Conservation (phyloP, 2,888 invertebrate genomes). For the Brachyopa scutellaris region DNA sequence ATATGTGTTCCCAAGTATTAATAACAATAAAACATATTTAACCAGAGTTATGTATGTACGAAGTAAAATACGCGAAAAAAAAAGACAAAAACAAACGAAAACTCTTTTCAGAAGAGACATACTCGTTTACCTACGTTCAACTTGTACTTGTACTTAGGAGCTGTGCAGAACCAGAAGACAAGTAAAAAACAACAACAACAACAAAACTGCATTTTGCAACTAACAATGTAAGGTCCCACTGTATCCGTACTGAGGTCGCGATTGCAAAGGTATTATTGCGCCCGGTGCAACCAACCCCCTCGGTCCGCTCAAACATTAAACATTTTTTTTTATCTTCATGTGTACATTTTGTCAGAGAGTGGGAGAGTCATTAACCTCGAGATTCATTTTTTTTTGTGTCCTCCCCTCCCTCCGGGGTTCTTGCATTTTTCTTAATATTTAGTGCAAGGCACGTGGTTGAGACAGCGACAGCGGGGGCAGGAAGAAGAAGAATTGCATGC, state of each 20-base stretch:
- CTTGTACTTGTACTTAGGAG: no score
- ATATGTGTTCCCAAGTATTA: constrained; percentile 70
- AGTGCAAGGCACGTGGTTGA: constrained; percentile 19
- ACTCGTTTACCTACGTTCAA: no score
- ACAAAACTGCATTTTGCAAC: constrained; percentile 56
- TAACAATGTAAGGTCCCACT: constrained; percentile 37
- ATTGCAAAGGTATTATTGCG: constrained; percentile 5
- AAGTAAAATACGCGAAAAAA: constrained; percentile 35
- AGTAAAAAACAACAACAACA: background rate
- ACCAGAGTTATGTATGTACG: constrained; percentile 64
- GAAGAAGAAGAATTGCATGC: constrained; percentile 3
- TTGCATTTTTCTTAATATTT: constrained; percentile 12
- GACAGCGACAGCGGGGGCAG: background rate
- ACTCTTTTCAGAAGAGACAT: no score
- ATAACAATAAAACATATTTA: constrained; percentile 72
- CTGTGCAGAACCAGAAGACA: constrained; percentile 20
- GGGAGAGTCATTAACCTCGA: constrained; percentile 65
- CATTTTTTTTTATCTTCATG: constrained; percentile 36
- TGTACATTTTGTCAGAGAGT: constrained; percentile 41
- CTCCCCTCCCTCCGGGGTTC: background rate
- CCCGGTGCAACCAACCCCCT: constrained; percentile 1
- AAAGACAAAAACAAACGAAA: background rate
- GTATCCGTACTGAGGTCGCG: constrained; percentile 64
- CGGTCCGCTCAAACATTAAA: constrained; percentile 26
- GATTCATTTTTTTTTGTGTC: constrained; percentile 28